A percentile compares a stretch with the other conserved stretches of the same genome.
Conservation (phyloP, 2,113 vertebrate species). For the Sapayoa aenigma region DNA sequence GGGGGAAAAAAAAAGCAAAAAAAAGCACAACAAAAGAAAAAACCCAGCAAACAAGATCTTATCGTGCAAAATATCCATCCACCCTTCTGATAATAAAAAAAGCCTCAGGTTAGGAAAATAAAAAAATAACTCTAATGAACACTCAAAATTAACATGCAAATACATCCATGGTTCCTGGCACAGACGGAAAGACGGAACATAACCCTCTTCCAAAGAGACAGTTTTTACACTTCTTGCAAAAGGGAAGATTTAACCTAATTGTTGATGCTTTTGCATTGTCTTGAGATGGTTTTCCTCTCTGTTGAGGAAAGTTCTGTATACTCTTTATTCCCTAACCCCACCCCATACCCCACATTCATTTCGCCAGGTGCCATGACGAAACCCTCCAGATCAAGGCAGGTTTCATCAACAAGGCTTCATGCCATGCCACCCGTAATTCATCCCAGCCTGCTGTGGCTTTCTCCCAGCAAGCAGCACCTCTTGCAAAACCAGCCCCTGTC, state of each 20-base stretch:
- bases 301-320: conserved; percentile 37
- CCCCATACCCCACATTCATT: conserved; percentile 55
- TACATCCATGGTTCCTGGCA: conserved; percentile 25
- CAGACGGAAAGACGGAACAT: neutral
- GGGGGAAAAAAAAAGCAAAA: neutral
- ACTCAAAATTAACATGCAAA: conserved; percentile 58
- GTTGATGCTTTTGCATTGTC: neutral
- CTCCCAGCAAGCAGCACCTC: conserved; percentile 41
- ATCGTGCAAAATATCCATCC: conserved; percentile 47
- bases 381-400: conserved; percentile 58
- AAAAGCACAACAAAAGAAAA: conserved; percentile 19
- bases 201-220: neutral
- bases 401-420: conserved; percentile 62
- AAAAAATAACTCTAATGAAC: conserved; percentile 51
- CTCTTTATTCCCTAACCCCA: conserved; percentile 20
- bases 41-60: conserved; percentile 62
- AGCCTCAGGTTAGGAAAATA: conserved; percentile 64
- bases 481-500: conserved; percentile 58
- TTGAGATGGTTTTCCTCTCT: neutral
- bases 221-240: conserved; percentile 8
- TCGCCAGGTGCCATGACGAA: conserved; percentile 58
- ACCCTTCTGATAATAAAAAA: conserved; percentile 53
- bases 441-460: conserved; percentile 51
- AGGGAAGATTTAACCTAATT: neutral
- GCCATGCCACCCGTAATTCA: conserved; percentile 56